Evolutionary conservation across 2,113 vertebrate species (phyloP).

Genomic region (Formicarius rufipectus): DNA sequence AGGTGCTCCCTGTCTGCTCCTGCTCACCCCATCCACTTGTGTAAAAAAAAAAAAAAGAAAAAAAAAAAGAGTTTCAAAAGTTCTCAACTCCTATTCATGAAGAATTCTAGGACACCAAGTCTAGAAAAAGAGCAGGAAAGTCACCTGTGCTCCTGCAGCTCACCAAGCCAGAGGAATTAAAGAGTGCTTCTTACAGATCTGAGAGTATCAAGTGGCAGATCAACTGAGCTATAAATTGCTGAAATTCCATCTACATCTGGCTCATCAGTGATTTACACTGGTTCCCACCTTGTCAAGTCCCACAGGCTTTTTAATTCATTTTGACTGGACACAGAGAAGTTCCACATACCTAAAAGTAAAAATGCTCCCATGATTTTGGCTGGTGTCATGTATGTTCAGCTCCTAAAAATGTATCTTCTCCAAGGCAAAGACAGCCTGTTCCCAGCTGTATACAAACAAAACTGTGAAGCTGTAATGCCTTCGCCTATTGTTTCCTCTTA

Average conservation of each 20-base stretch:
- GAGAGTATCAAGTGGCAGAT: neutral
- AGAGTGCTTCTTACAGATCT: neutral
- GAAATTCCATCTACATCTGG: neutral
- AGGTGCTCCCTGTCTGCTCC: neutral
- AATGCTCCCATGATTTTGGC: neutral
- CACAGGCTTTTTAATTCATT: neutral
- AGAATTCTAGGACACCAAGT: neutral
- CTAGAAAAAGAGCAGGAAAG: neutral
- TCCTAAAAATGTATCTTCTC: neutral
- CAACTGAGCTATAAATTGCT: neutral
- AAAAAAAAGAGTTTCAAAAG: neutral
- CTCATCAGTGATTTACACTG: rapidly evolving
- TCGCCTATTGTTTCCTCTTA: neutral
- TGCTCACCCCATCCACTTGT: neutral
- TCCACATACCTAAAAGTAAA: neutral
- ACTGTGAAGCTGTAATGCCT: neutral
- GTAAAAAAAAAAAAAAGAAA: neutral
- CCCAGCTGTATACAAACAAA: neutral
- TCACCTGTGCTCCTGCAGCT: neutral
- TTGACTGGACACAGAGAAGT: neutral
- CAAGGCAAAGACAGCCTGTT: neutral
- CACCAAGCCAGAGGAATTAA: neutral
- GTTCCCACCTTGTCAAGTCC: neutral
- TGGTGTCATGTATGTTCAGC: rapidly evolving
- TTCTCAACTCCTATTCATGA: neutral